Evolutionary conservation across 2,113 vertebrate species (phyloP).

Genomic region (Hystrix brachyura): DNA sequence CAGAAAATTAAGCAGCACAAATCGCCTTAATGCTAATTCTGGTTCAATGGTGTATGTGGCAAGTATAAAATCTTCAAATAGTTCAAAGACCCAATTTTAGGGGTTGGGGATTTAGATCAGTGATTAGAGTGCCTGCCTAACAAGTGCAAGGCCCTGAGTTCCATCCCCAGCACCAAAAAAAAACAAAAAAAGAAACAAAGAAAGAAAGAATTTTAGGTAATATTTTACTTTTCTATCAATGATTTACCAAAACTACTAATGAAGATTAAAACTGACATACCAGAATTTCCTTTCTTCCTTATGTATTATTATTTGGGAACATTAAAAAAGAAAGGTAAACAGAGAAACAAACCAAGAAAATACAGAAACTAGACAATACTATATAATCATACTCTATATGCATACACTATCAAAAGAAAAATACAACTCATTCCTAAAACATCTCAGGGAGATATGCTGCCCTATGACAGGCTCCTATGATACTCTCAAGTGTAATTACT

Average conservation of each 20-base stretch:
- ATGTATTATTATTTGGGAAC: not conserved
- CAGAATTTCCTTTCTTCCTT: not conserved
- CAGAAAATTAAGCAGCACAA: not conserved
- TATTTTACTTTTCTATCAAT: conserved; percentile 34
- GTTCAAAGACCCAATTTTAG: conserved; percentile 24
- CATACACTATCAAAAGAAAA: not conserved
- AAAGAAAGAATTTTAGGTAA: not conserved
- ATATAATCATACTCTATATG: not conserved
- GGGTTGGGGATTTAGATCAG: too few relatives aligned
- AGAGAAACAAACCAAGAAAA: not conserved
- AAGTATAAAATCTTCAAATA: not conserved
- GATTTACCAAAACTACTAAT: conserved; percentile 27
- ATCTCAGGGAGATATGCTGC: not conserved
- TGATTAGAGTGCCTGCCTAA: too few relatives aligned
- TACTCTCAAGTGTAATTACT: conserved; percentile 42
- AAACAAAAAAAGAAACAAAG: too few relatives aligned
- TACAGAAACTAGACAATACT: not conserved
- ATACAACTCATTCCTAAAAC: not conserved
- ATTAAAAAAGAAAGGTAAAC: not conserved
- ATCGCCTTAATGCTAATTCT: not conserved
- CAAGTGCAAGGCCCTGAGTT: too few relatives aligned
- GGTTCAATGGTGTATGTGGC: not conserved
- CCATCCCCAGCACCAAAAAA: too few relatives aligned
- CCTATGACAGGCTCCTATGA: not conserved
- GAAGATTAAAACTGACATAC: not conserved